A percentile compares a stretch with the other conserved stretches of the same genome.
Conservation (phyloP, 2,113 vertebrate species). For the Ochotona princeps region DNA sequence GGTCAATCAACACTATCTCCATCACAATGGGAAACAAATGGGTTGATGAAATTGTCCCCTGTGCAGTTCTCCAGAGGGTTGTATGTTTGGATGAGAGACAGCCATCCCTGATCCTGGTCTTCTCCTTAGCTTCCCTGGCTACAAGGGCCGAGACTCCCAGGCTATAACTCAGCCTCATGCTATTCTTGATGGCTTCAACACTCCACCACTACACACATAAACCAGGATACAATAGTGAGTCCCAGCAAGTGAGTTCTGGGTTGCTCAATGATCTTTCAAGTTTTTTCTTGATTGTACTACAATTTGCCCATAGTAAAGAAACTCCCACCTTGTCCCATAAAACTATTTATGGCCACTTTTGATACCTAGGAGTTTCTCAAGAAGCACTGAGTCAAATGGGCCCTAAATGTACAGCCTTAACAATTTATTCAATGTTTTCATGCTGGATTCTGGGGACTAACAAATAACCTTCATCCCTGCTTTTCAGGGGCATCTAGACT, state of each 20-base stretch:
- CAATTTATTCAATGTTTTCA: neutral
- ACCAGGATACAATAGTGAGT: neutral
- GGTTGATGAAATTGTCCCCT: neutral
- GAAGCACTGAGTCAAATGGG: neutral
- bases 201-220: neutral
- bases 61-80: neutral
- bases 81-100: neutral
- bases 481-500: neutral
- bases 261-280: too few relatives aligned
- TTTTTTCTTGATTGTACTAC: neutral
- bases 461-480: neutral
- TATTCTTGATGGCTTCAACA: neutral
- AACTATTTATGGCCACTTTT: neutral
- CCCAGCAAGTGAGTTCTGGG: too few relatives aligned
- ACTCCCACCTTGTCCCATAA: neutral
- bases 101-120: neutral
- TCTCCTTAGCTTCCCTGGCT: neutral
- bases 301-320: neutral
- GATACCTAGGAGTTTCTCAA: neutral
- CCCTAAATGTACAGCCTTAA: neutral
- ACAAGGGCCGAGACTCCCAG: neutral
- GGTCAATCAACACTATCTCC: neutral
- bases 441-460: neutral
- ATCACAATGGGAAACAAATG: neutral
- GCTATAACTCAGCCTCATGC: accelerated